phyloP scores from a whole-genome alignment of 2,888 invertebrate species.

The Periphyllus acericola region DNA sequence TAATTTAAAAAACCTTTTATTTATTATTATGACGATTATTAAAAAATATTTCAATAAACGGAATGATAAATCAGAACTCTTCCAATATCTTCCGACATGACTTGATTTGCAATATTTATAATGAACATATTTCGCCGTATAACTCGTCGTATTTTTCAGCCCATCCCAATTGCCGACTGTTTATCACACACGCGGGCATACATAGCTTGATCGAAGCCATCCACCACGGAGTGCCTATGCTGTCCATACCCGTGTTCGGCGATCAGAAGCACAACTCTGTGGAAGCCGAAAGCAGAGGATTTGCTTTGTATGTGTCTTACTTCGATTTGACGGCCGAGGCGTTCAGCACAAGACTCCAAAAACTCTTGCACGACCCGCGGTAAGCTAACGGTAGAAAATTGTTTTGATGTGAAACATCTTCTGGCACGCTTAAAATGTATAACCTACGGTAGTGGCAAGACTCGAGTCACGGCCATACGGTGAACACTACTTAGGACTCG shows the following conservation, averaged over 20 bases:
- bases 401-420: too few relatives aligned
- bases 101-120: too few relatives aligned
- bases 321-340: slow-evolving; percentile 19
- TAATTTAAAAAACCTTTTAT: too few relatives aligned
- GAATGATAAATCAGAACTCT: too few relatives aligned
- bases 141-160: slow-evolving; percentile 26
- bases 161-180: slow-evolving; percentile 54
- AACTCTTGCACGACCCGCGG: slow-evolving; percentile 18
- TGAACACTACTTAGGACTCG: too few relatives aligned
- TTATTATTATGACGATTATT: too few relatives aligned
- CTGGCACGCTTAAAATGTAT: too few relatives aligned
- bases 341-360: slow-evolving; percentile 4
- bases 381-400: not conserved
- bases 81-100: too few relatives aligned
- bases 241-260: slow-evolving; percentile 54
- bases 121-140: too few relatives aligned
- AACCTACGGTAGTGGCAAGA: too few relatives aligned
- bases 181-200: slow-evolving; percentile 59
- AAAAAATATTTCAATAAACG: too few relatives aligned
- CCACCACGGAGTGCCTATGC: slow-evolving; percentile 51
- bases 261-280: slow-evolving; percentile 57
- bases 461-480: too few relatives aligned
- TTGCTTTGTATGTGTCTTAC: slow-evolving; percentile 42
- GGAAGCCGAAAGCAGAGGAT: slow-evolving; percentile 42
- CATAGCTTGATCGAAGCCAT: slow-evolving; percentile 52